Base-by-base conservation (phyloP, 2,888 invertebrate genomes). In the Cerastis leucographa region DNA sequence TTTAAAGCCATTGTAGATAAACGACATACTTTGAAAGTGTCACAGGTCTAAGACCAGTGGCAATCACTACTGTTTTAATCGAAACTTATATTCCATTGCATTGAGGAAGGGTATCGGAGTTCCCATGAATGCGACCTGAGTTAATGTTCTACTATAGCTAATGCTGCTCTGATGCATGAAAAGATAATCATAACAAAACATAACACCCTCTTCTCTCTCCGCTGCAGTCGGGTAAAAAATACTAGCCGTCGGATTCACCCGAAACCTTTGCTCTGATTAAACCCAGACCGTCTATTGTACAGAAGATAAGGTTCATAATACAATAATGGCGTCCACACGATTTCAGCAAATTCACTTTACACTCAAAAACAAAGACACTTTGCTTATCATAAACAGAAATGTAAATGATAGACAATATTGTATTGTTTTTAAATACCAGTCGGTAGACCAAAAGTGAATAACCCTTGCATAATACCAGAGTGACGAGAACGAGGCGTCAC, bases 401-500 rank as follows among this genome's bases (percentile, higher is more conserved):
- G 59, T 59, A 17, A 22, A 14, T 51, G 17, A 17, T 12, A 35
- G 3, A 17, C 2, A 29, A 29, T 54, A 29, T 44, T 22, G 19
- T 29, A 35, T 56, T 78, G 17, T 19, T n/a, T 42, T 12, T 5
- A 0, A 22, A 22, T n/a, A n/a, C 66, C 9, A 6, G 7, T 19
- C 29, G 19, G 25, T 54, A 19, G 7, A 9, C 3, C 11, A n/a
- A 40, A 62, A 51, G 35, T 6, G 35, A 49, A 51, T 49, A 35
- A 17, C 22, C 66, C 29, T 51, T 5, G 51, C 42, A 49, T 35
- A 74, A 42, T 14, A 54, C 67, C 40, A 14, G 22, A 66, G 44
- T 80, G 78, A 71, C 56, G 80, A 66, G 78, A 77, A 61, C 22
- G n/a, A 67, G 67, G 68, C 64, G 61, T 70, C 80, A 84, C 65